Base-by-base conservation (phyloP, 2,888 invertebrate genomes). In the Nemotelus nigrinus region DNA sequence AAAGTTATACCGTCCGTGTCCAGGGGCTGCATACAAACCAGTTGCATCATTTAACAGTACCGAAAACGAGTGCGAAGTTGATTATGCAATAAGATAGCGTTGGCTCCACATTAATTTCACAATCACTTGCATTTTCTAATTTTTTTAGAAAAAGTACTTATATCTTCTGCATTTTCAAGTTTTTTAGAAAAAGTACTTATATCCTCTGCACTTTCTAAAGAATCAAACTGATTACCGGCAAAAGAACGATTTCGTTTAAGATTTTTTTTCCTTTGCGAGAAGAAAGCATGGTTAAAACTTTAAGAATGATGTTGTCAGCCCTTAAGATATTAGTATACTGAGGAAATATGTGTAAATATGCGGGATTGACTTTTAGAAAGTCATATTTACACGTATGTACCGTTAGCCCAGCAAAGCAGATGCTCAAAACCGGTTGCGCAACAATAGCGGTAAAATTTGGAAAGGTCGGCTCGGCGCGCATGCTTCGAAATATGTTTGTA, bases 221-320 rank as follows among this genome's bases (percentile, higher is more conserved):
- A 53, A 53, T 53, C 53, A 53, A 53, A 53, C 10, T 53, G 53
- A 53, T 53, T 53, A 53, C 53, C 10, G 10, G 53, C 10, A 53
- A 1, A 53, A 53, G 53, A 53, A 53, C 53, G 53, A 7, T 53
- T 53, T 53, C 53, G 53, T 53, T 6, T 53, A 6, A 53, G 53
- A 53, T 53, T 8, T 53, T 53, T 53, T 53, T 53, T 53, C 53
- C 53, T 53, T 53, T 53, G 53, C 53, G 53, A 53, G 53, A 53
- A 6, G 53, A 53, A 53, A 53, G 53, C 53, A 53, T 53, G 53
- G 53, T 53, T 53, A 53, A 53, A 53, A 53, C 53, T 1, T 53
- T 53, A 7, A 53, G 10, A 53, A 53, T 10, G 53, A 53, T 53
- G 53, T 53, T 10, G 53, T 53, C 53, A 53, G 53, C 10, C 53